Evolutionary conservation across 1,140 invertebrate genomes (phyloP), one percentile per base, ranked within the genome.

Genomic region (Drosophila lini): DNA sequence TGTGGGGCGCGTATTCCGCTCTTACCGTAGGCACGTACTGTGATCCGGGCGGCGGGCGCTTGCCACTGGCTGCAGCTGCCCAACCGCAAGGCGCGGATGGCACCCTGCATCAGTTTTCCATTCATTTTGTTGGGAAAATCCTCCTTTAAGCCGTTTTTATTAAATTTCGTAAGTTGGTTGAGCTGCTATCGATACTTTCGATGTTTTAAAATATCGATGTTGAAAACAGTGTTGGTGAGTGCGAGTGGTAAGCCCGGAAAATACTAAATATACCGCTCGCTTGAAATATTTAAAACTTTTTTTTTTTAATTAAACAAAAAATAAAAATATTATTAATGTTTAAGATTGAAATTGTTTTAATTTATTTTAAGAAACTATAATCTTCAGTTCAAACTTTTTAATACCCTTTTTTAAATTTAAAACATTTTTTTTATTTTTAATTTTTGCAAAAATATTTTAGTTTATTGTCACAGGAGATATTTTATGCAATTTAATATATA

Each of bases 21-120:
- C 67, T 70, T 62, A 89, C 84, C 84, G 32, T 89, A 89, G 11
- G 53, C 52, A 41, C 84, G 84, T 8, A 74, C 68, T 42, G 65
- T 34, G 36, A 36, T 22, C 0, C 40, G 22, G 22, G 52, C 0
- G 15, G 16, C 22, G 15, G 53, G 15, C 3, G 36, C 10, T 48
- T 67, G 50, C 31, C 56, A 61, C 65, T 70, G 73, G 11, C 25
- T 31, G 5, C 15, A 31, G 16, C 25, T 67, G 28, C 57, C 13
- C 16, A 69, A 11, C 1, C 84, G 59, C 5, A 88, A 25, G 13
- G 60, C 6, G 5, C 71, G 77, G 8, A 83, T 31, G 3, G 71
- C 55, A n/a, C 41, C 69, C 28, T 42, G 32, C 34, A 82, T 25
- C 10, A 74, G 38, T 13, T 59, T 69, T 22, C 28, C 34, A 38